phyloP scores from a whole-genome alignment of 2,888 invertebrate species.

The Dicranocentrus wangi region DNA sequence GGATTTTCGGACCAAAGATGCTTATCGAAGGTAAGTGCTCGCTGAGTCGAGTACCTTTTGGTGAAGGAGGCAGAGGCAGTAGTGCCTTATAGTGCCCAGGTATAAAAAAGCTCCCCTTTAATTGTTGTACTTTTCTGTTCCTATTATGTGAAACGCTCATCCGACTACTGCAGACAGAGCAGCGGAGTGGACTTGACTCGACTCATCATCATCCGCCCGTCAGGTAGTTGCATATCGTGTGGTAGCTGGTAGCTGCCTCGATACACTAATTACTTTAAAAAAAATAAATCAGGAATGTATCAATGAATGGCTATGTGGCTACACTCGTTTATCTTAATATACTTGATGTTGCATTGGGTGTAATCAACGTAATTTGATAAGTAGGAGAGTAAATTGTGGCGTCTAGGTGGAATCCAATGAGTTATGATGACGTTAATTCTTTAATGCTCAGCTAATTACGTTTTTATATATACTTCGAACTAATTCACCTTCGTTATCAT shows the following conservation, averaged over 20 bases:
- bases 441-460: background rate
- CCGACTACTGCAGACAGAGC: too few species aligned
- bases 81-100: too few species aligned
- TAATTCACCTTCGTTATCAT: too few species aligned
- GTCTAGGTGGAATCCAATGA: background rate
- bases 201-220: too few species aligned
- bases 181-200: too few species aligned
- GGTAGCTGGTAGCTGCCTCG: background rate
- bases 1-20: slow-evolving; percentile 13
- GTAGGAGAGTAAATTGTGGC: background rate
- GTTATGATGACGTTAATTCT: slow-evolving; percentile 5
- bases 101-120: too few species aligned
- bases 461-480: too few species aligned
- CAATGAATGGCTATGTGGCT: too few species aligned
- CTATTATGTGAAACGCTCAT: slow-evolving; percentile 23
- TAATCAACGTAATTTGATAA: slow-evolving; percentile 2
- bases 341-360: background rate
- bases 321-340: slow-evolving; percentile 15
- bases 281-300: slow-evolving; percentile 5
- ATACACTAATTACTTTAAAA: slow-evolving; percentile 1
- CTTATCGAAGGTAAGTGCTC: slow-evolving; percentile 8
- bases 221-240: slow-evolving; percentile 11
- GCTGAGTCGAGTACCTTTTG: background rate
- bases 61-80: background rate
- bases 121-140: slow-evolving; percentile 11